Evolutionary conservation across 1,140 invertebrate species (phyloP).

Genomic region (Brachionus plicatilis): DNA sequence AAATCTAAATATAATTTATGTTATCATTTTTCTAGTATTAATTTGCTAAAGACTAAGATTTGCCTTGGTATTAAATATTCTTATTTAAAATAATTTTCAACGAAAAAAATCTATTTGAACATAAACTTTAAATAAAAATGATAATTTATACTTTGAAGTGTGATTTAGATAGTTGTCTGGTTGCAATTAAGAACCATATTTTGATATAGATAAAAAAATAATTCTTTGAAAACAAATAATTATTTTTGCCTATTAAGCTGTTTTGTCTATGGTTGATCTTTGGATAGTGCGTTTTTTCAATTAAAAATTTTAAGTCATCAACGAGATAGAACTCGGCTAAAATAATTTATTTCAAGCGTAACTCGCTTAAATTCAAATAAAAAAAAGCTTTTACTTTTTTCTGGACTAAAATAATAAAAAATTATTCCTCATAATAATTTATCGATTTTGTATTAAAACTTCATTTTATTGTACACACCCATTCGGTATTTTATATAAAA

Average conservation of each 20-base stretch:
- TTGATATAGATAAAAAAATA: neutral
- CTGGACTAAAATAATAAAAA: neutral
- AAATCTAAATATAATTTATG: neutral
- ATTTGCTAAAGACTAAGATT: neutral
- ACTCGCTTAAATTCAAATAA: neutral
- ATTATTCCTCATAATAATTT: neutral
- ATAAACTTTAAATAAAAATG: neutral
- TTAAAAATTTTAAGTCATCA: neutral
- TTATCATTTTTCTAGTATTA: neutral
- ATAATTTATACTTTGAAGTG: neutral
- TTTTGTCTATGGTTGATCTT: neutral
- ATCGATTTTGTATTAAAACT: neutral
- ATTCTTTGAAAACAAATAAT: neutral
- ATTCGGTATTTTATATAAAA: neutral
- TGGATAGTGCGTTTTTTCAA: neutral
- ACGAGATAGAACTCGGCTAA: neutral
- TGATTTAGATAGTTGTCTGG: neutral
- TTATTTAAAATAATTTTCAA: neutral
- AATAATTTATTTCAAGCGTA: neutral
- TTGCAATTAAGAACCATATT: neutral
- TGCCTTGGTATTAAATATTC: neutral
- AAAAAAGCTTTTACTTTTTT: neutral
- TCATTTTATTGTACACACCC: neutral
- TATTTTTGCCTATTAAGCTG: neutral
- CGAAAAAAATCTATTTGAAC: neutral